Percentiles rank a stretch among this genome's conserved stretches.
Evolutionary conservation across 2,113 vertebrate genomes (phyloP).

Genomic region (Henicopernis longicauda): DNA sequence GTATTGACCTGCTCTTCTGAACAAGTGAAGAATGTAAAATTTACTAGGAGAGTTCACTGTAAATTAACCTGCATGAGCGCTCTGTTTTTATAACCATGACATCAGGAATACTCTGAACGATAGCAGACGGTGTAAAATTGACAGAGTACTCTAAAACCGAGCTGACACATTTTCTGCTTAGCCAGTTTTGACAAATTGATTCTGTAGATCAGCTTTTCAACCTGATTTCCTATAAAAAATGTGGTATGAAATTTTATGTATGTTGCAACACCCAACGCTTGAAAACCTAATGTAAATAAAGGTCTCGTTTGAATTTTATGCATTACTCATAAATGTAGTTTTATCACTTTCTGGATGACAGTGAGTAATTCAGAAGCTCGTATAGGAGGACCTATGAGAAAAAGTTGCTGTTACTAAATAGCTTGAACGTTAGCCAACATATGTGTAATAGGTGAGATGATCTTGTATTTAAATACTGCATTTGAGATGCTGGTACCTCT

Average conservation of each 20-base stretch:
- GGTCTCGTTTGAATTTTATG: slow-evolving; percentile 46
- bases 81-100: slow-evolving; percentile 24
- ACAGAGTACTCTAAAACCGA: background rate
- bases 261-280: slow-evolving; percentile 10
- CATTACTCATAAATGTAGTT: background rate
- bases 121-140: slow-evolving; percentile 17
- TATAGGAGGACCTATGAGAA: background rate
- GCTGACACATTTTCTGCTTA: background rate
- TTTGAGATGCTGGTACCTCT: background rate
- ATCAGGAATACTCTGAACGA: background rate
- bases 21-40: background rate
- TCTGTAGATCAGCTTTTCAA: slow-evolving; percentile 27
- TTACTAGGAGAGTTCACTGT: background rate
- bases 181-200: slow-evolving; percentile 25
- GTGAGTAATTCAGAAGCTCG: background rate
- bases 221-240: slow-evolving; percentile 23
- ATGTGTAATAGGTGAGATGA: background rate
- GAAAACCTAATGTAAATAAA: slow-evolving; percentile 56
- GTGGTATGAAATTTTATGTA: slow-evolving; percentile 31
- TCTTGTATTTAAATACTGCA: background rate
- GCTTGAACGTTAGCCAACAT: background rate
- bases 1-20: background rate
- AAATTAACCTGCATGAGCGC: slow-evolving; percentile 13
- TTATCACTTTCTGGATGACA: background rate
- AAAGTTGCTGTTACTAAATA: background rate